These are phyloP conservation scores for Raphicerus campestris DNA, from an alignment of 2,113 vertebrate species.

Conservation along the genomic window DNA sequence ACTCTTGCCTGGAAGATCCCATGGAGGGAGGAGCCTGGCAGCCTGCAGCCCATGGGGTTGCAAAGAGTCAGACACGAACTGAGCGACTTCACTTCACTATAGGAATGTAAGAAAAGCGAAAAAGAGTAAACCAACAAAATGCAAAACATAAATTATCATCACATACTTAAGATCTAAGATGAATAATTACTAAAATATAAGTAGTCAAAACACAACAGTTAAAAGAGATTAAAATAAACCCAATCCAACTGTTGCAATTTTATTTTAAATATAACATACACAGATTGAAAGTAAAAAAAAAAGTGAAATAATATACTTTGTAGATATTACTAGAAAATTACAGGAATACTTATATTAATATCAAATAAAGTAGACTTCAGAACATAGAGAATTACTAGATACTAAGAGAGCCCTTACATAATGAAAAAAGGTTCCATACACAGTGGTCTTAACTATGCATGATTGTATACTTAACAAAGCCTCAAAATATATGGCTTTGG, in stretches of 20 bases:
- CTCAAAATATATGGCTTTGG: neutral
- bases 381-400: neutral
- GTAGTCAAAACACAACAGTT: neutral
- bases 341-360: neutral
- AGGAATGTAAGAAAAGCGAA: neutral
- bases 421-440: neutral
- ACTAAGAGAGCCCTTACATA: neutral
- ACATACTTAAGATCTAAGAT: neutral
- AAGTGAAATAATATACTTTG: neutral
- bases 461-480: neutral
- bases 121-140: neutral
- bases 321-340: neutral
- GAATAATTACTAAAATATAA: neutral
- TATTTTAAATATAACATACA: neutral
- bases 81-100: too few species aligned
- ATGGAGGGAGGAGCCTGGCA: too few species aligned
- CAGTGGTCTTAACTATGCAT: neutral
- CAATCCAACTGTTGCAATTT: neutral
- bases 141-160: neutral
- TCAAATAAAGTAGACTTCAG: neutral
- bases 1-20: too few species aligned
- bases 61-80: too few species aligned
- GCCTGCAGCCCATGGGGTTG: too few species aligned
- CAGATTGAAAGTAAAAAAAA: neutral
- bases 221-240: neutral